phyloP scores from a whole-genome alignment of 2,113 vertebrate species.

The Aphyosemion australe region DNA sequence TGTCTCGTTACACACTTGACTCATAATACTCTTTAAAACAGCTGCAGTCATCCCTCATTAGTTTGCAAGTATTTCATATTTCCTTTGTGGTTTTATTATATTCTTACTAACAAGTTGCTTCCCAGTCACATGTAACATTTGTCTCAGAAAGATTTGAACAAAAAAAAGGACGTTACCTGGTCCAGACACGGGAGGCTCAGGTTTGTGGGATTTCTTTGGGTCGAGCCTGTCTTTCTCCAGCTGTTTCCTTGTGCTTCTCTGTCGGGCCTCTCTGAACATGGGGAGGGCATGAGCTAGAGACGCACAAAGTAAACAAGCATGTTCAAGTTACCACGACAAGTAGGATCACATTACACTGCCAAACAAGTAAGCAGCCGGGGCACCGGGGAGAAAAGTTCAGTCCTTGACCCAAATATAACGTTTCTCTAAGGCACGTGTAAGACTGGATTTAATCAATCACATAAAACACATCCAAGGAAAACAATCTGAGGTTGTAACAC shows the following conservation, averaged over 20 bases:
- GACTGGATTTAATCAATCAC: background rate
- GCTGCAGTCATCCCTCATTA: background rate
- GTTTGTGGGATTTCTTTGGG: constrained; percentile 95
- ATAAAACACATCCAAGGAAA: no score
- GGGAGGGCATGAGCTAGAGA: constrained; percentile 91
- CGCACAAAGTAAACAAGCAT: constrained; percentile 53
- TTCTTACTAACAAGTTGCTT: background rate
- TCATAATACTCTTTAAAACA: constrained; percentile 11
- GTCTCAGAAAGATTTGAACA: background rate
- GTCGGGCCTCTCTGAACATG: constrained; percentile 98
- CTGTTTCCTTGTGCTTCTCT: constrained; percentile 94
- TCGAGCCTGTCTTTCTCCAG: constrained; percentile 96
- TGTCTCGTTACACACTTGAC: constrained; percentile 21
- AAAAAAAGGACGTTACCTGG: constrained; percentile 82
- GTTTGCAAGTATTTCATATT: background rate
- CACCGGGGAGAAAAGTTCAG: no score
- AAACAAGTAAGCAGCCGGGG: constrained; percentile 17
- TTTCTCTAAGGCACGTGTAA: background rate
- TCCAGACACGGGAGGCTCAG: constrained; percentile 95
- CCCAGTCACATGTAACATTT: background rate
- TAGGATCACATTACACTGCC: constrained; percentile 36
- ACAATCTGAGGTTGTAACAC: no score
- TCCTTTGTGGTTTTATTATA: background rate
- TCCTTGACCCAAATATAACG: background rate
- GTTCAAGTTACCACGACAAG: constrained; percentile 49